Evolutionary conservation across 30 jellyfish, hydroid and myxozoan species (phyloP).

Genomic region (Phacellophora camtschatica): DNA sequence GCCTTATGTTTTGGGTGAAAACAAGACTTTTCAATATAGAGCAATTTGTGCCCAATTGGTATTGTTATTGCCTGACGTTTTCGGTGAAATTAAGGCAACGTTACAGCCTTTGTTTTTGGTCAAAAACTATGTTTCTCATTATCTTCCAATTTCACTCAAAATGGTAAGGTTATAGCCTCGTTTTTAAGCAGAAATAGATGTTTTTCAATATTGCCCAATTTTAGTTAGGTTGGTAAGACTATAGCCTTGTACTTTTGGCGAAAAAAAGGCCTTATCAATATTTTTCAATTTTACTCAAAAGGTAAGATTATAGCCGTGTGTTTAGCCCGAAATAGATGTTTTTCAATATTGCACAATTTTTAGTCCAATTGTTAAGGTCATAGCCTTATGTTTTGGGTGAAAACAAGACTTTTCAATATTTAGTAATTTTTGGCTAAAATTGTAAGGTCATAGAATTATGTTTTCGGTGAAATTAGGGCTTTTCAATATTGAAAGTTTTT

Average conservation of each 20-base stretch:
- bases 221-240: no score
- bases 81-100: no score
- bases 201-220: no score
- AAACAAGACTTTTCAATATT: neutral
- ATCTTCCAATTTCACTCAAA: no score
- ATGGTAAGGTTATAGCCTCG: no score
- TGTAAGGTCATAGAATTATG: neutral
- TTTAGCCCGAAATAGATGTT: neutral
- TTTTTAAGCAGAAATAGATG: no score
- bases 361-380: neutral
- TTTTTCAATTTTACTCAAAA: neutral
- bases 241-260: neutral
- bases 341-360: neutral
- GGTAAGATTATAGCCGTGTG: conserved; percentile 1
- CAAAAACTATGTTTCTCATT: no score
- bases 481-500: neutral
- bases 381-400: neutral
- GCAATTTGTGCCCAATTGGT: no score
- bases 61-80: no score
- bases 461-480: neutral
- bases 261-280: neutral
- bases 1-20: no score
- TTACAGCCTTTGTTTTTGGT: no score
- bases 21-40: no score
- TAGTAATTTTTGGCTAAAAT: neutral